phyloP scores from a whole-genome alignment of 2,888 invertebrate genomes.

The Octonoba sinensis region DNA sequence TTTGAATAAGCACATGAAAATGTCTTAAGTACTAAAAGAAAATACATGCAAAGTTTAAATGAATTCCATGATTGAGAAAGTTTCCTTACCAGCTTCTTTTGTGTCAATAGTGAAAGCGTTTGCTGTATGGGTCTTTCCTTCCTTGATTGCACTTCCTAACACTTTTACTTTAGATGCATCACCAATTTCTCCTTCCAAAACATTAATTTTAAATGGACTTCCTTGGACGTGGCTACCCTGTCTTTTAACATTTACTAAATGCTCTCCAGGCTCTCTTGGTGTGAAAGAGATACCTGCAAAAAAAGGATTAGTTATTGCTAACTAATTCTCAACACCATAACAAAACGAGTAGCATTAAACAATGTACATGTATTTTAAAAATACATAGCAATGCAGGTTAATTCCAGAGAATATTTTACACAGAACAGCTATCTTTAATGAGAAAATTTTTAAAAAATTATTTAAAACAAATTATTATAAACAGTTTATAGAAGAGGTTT shows the following conservation, averaged over 20 bases:
- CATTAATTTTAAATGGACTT: slow-evolving; percentile 97
- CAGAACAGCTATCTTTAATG: too few species aligned
- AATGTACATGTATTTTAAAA: background rate
- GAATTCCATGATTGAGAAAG: background rate
- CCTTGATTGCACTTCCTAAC: slow-evolving; percentile 84
- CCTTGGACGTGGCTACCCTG: slow-evolving; percentile 95
- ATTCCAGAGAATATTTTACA: too few species aligned
- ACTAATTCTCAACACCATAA: background rate
- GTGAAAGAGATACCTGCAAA: slow-evolving; percentile 91
- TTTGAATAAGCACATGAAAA: too few species aligned
- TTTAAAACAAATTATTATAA: too few species aligned
- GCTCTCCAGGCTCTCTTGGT: slow-evolving; percentile 92
- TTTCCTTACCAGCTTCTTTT: slow-evolving; percentile 84
- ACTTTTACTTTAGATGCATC: slow-evolving; percentile 97
- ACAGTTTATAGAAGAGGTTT: too few species aligned
- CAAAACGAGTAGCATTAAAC: background rate
- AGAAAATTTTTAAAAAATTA: too few species aligned
- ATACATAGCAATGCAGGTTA: background rate
- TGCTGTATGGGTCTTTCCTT: slow-evolving; percentile 91
- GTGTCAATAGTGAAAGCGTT: slow-evolving; percentile 96
- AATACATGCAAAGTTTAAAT: too few species aligned
- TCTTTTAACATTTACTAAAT: slow-evolving; percentile 93
- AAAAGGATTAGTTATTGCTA: background rate
- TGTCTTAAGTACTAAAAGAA: too few species aligned
- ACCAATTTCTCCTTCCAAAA: slow-evolving; percentile 92